Evolutionary conservation across 1,140 invertebrate species (phyloP), one percentile per base, ranked within the genome.

Genomic region (Trichogramma pretiosum): DNA sequence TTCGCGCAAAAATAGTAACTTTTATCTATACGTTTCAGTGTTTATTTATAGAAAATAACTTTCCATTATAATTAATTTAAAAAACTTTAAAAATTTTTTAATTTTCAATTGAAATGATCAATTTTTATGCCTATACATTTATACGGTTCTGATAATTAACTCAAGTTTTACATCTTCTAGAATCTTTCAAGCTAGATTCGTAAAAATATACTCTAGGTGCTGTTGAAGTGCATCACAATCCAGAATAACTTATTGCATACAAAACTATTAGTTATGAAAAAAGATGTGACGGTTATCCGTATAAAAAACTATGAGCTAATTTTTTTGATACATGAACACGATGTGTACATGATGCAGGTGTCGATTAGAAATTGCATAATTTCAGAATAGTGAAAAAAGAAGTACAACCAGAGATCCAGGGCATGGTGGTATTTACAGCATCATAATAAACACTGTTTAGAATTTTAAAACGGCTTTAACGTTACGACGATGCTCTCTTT

Each of bases 401-500:
- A 32, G n/a, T 39, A 26, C 23, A 30, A 39, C 50, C 21, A 21
- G 46, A 52, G 46, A 54, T 55, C 46, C 41, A 53, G 52, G 54
- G 48, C 43, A 56, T 50, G 51, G 53, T 55, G 47, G 40, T 42
- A 51, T 43, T 52, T 23, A 40, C 19, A 23, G 8, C 40, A 39
- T 40, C 37, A 18, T 3, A 46, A 50, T 39, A 39, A 45, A 38
- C 19, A 35, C 43, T 39, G 22, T 30, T 46, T 11, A 8, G 14
- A 28, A n/a, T 44, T 28, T 40, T 22, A 32, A 5, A 46, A 43
- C 39, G 46, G 35, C 46, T 37, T 35, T 56, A 59, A 53, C 57
- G 63, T 65, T 70, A 67, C 61, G 65, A 62, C 37, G 52, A 48
- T 30, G 61, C 51, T 62, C 51, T 62, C 54, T 59, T 59, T 46